Evolutionary conservation across 2,888 invertebrate species (phyloP), one percentile per base, ranked within the genome.

Genomic region (Sclerodermus sp.): DNA sequence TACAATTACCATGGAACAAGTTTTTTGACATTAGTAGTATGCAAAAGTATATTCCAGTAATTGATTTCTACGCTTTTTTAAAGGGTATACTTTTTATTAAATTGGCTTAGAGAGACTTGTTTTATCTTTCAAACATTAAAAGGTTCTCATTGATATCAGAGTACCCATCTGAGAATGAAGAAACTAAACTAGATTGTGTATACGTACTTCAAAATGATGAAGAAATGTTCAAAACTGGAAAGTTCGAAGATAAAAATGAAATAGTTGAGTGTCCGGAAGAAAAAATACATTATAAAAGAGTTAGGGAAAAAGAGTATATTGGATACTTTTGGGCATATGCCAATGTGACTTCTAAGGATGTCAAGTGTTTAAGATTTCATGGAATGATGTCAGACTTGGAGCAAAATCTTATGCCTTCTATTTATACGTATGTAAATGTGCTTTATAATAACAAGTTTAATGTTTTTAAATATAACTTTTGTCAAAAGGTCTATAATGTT

Each of bases 21-120:
- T 98, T 95, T 77, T 99, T 99, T 78, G 90, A 97, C 73, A 46
- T 96, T 3, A 64, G 81, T 0, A 90, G 92, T 66, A 80, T 99
- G 18, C 83, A 85, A 69, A 81, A 82, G 36, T 96, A 88, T 79
- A 85, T 90, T 0, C 92, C 93, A 41, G 91, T 96, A 0, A 81
- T 94, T 1, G 98, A 99, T 80, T 86, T 94, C 78, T 80, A 88
- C 49, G 88, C 95, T 63, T 89, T 90, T 74, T 80, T 95, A 45
- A 73, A 83, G 69, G 85, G 89, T 85, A 79, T 70, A 45, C 15
- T 43, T 49, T 43, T 31, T 23, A 8, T 42, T 34, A 31, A 39
- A 15, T 2, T 13, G 39, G 1, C 30, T 14, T 15, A 14, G 9
- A 37, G 36, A 6, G 32, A 29, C 40, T 16, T 13, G 8, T 39